Evolutionary conservation across 2,113 vertebrate genomes (phyloP).

Genomic region (Amazona vittata): DNA sequence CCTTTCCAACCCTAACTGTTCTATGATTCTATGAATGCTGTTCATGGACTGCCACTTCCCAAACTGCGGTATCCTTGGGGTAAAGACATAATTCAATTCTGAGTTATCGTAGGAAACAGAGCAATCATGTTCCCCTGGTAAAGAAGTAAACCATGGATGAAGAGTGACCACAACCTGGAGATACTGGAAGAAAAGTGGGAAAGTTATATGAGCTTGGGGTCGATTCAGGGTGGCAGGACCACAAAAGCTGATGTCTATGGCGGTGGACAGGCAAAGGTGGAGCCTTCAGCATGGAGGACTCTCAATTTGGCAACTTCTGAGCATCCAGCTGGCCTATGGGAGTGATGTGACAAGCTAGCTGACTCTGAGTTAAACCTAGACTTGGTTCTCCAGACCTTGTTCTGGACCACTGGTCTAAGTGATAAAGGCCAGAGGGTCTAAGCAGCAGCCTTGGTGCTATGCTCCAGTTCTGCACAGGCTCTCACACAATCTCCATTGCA

Average conservation of each 20-base stretch:
- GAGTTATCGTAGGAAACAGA: background rate
- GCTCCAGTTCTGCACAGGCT: background rate
- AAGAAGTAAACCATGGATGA: background rate
- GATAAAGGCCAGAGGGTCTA: background rate
- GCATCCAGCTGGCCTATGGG: background rate
- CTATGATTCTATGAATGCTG: background rate
- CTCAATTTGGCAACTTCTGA: background rate
- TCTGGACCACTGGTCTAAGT: background rate
- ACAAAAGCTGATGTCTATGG: background rate
- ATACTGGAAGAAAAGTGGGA: rapidly evolving
- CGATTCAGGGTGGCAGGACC: background rate
- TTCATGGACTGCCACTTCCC: background rate
- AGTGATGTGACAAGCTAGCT: background rate
- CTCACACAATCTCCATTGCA: background rate
- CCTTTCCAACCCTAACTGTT: too few species aligned
- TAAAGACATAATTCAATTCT: background rate
- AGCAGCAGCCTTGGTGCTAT: background rate
- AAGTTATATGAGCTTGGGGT: background rate
- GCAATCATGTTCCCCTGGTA: background rate
- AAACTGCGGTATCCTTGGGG: rapidly evolving
- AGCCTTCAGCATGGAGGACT: background rate
- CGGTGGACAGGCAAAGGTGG: background rate
- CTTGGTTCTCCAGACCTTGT: background rate
- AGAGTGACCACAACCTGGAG: background rate
- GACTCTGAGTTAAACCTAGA: background rate